Evolutionary conservation across 1,140 invertebrate species (phyloP), one percentile per base, ranked within the genome.

Genomic region (Ylistrum balloti): DNA sequence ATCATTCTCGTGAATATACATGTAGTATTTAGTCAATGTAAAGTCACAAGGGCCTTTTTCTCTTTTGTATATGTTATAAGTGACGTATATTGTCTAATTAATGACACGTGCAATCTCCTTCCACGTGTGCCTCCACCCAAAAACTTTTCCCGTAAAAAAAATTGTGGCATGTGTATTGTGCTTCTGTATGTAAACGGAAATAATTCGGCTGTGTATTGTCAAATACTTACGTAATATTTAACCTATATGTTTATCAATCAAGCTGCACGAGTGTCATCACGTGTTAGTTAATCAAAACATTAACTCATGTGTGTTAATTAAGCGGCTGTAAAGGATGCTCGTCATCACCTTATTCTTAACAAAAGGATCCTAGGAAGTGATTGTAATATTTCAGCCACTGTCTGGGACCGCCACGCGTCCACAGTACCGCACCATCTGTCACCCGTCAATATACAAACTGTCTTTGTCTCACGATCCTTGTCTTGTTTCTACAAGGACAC

Each of bases 371-470:
- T n/a, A 74, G 2, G 22, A 74, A 74, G 56, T 74, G 56, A 74
- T 5, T 74, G 22, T 45, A 13, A 45, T 13, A 5, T 7, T 38
- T 17, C 17, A 45, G 41, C 41, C 41, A 74, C 56, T 74, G 56
- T 74, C 56, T 0, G 56, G 56, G 56, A 74, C 56, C 56, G 56
- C 56, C 56, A 74, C 56, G 56, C 56, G 56, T 74, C 56, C 56
- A 3, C 56, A 28, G 45, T 74, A 74, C n/a, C 0, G 9, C n/a
- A 74, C 56, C 56, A 74, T 74, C 56, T 74, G 56, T 74, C 56
- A 28, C 56, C 15, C 9, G 41, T 28, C 56, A 28, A 74, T 74
- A 48, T 48, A 74, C 56, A 74, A 74, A 22, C 56, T 9, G 9
- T 28, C 56, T 74, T 74, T 74, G 56, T 74, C 56, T 74, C 56